A percentile compares a stretch with the other conserved stretches of the same genome.
phyloP scores from a whole-genome alignment of 2,888 invertebrate genomes.

The Cephus sareptanus region DNA sequence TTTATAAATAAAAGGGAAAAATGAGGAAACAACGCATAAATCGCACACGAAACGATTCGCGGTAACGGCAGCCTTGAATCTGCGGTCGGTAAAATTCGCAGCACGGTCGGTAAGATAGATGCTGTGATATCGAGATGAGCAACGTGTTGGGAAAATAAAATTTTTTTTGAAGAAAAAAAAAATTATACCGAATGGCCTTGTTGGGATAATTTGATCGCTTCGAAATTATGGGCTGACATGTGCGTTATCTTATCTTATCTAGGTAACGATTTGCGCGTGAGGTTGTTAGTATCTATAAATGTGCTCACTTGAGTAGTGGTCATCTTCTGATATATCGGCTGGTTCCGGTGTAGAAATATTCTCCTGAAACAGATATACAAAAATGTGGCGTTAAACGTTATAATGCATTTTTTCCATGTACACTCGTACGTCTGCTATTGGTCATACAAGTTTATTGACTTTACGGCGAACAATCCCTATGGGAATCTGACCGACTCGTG shows the following conservation, averaged over 20 bases:
- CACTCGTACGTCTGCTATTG: background rate
- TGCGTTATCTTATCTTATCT: background rate
- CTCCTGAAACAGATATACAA: constrained; percentile 72
- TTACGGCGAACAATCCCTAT: background rate
- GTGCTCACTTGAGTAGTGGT: constrained; percentile 76
- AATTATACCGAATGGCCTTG: background rate
- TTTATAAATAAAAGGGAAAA: background rate
- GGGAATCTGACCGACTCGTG: background rate
- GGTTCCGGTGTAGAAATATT: constrained; percentile 77
- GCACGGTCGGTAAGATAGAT: background rate
- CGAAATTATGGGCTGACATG: background rate
- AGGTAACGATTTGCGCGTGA: background rate
- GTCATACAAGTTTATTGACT: background rate
- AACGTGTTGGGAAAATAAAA: too few species aligned
- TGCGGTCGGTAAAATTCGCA: background rate
- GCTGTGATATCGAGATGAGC: background rate
- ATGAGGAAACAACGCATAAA: background rate
- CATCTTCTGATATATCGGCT: constrained; percentile 77
- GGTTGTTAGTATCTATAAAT: background rate
- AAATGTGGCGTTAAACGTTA: constrained; percentile 7
- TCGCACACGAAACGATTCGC: background rate
- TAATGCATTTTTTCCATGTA: background rate
- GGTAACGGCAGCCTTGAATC: background rate
- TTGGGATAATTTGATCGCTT: background rate
- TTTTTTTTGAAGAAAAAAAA: background rate